Evolutionary conservation across 2,797 vertebrate species (phyloP).

Genomic region (Typhlichthys eigenmanni): DNA sequence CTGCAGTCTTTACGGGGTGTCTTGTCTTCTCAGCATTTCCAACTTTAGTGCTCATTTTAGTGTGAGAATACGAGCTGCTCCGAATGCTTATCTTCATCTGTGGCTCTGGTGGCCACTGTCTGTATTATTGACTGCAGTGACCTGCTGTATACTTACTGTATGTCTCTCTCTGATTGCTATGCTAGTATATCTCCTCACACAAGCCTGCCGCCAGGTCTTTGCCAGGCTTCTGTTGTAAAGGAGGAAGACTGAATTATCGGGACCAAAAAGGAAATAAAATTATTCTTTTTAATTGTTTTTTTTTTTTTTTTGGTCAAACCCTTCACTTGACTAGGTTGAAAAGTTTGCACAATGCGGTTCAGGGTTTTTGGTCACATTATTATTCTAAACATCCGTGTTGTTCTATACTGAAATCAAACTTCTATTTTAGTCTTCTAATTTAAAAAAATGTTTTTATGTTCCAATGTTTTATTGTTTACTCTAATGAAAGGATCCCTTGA

Average conservation of each 20-base stretch:
- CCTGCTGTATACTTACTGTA: conserved; percentile 37
- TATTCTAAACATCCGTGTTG: too few species aligned
- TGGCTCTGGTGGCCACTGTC: conserved; percentile 52
- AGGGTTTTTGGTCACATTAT: too few species aligned
- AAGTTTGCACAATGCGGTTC: too few species aligned
- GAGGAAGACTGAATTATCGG: conserved; percentile 50
- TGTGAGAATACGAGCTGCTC: conserved; percentile 43
- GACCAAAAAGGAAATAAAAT: conserved; percentile 6
- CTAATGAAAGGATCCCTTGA: too few species aligned
- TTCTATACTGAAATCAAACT: too few species aligned
- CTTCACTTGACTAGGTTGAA: too few species aligned
- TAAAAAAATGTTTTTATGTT: too few species aligned
- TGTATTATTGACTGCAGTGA: conserved; percentile 57
- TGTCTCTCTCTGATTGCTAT: conserved; percentile 48
- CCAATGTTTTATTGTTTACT: too few species aligned
- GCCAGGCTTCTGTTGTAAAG: conserved; percentile 33
- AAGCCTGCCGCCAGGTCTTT: conserved; percentile 26
- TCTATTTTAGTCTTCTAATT: too few species aligned
- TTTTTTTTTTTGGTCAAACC: background rate
- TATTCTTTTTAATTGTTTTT: conserved; percentile 17
- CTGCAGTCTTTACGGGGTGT: conserved; percentile 33
- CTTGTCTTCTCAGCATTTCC: conserved; percentile 34
- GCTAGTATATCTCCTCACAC: conserved; percentile 40
- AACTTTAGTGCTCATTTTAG: conserved; percentile 21
- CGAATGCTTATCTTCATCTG: conserved; percentile 64